Percentiles rank a stretch among this genome's conserved stretches.
These are phyloP conservation scores for Sebastes cheni DNA, from an alignment of 2,797 vertebrate genomes.

Conservation along the genomic window DNA sequence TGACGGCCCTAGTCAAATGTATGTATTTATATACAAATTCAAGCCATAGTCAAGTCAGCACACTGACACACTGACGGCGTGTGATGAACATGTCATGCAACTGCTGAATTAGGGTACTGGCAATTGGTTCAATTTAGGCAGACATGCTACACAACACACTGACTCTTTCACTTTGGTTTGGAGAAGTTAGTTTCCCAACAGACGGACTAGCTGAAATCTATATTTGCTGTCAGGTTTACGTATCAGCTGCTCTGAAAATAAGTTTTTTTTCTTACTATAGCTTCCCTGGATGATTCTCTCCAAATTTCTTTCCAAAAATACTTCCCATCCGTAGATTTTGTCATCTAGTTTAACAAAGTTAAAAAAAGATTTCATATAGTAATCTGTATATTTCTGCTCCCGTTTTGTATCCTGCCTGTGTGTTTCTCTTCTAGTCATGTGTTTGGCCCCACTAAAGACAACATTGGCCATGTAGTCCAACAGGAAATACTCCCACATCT, in stretches of 20 bases:
- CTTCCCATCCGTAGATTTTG: neutral
- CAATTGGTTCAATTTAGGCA: no score
- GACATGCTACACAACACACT: slow-evolving; percentile 5
- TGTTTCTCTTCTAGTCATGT: slow-evolving; percentile 67
- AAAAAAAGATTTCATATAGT: slow-evolving; percentile 1
- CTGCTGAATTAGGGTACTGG: neutral
- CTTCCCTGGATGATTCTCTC: neutral
- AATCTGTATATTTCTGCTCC: slow-evolving; percentile 30
- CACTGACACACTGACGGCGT: rapidly evolving
- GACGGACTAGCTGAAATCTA: slow-evolving; percentile 12
- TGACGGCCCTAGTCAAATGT: no score
- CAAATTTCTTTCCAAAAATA: neutral
- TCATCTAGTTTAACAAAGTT: neutral
- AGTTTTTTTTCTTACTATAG: slow-evolving; percentile 5
- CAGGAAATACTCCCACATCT: slow-evolving; percentile 87
- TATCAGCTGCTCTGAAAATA: slow-evolving; percentile 35
- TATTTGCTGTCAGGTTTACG: slow-evolving; percentile 35
- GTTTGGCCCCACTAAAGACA: slow-evolving; percentile 78
- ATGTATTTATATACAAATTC: no score
- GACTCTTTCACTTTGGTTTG: slow-evolving; percentile 8
- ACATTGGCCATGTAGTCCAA: slow-evolving; percentile 75
- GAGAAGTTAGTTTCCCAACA: slow-evolving; percentile 31
- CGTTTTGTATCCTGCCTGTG: slow-evolving; percentile 40
- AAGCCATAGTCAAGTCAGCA: no score
- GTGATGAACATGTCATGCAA: neutral